Percentiles rank a stretch among this genome's conserved stretches.
phyloP scores from a whole-genome alignment of 2,113 vertebrate species.

The Sialia sialis region DNA sequence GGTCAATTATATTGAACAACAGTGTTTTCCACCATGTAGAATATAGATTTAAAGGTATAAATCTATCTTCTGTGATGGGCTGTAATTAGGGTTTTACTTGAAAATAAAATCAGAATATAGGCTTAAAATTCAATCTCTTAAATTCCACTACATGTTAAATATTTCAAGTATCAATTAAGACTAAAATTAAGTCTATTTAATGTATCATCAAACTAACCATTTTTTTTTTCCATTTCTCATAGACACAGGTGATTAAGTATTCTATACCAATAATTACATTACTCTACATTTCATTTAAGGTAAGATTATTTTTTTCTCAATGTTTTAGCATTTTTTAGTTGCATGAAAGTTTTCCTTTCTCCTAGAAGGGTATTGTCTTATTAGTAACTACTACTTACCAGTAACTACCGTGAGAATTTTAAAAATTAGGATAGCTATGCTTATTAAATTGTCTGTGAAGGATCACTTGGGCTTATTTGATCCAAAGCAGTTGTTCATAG shows the following conservation, averaged over 20 bases:
- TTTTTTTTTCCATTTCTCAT: constrained; percentile 36
- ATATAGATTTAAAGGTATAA: background rate
- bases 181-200: background rate
- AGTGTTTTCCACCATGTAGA: background rate
- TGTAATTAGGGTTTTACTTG: background rate
- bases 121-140: background rate
- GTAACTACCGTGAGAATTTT: background rate
- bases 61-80: background rate
- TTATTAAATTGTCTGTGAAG: background rate
- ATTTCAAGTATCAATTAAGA: background rate
- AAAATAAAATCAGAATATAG: background rate
- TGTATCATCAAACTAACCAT: background rate
- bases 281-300: constrained; percentile 87
- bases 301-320: constrained; percentile 59
- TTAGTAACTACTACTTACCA: background rate
- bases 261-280: constrained; percentile 77
- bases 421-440: background rate
- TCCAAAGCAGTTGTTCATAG: background rate
- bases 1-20: background rate
- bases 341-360: background rate
- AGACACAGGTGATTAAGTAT: constrained; percentile 83
- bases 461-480: background rate
- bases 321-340: background rate
- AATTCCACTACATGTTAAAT: background rate
- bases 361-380: background rate